Conservation (phyloP, 2,113 vertebrate species). For the Gulo gulo region DNA sequence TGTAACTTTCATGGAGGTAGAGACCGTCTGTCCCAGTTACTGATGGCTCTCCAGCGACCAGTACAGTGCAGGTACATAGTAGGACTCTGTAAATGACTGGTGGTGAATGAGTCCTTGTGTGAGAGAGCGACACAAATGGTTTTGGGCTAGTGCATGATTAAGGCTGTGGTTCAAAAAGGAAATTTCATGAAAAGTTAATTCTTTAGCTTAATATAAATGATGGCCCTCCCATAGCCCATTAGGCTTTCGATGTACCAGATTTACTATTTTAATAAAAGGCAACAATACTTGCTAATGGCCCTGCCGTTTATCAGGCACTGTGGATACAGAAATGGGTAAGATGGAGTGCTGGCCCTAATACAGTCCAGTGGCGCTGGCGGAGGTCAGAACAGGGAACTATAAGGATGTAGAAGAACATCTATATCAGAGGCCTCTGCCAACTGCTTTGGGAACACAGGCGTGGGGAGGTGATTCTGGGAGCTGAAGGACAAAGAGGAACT, state of each 20-base stretch:
- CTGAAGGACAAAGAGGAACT: not conserved
- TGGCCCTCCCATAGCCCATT: not conserved
- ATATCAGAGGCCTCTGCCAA: not conserved
- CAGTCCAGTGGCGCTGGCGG: not conserved
- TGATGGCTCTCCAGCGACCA: not conserved
- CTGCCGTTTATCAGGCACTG: not conserved
- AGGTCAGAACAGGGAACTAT: not conserved
- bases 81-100: not conserved
- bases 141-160: not conserved
- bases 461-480: not conserved
- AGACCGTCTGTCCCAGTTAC: not conserved
- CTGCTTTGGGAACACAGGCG: not conserved
- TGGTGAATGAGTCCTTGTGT: not conserved
- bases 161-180: not conserved
- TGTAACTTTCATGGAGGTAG: not conserved
- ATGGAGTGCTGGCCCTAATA: not conserved
- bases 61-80: not conserved
- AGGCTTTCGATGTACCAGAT: not conserved
- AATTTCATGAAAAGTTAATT: conserved; percentile 16
- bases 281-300: not conserved
- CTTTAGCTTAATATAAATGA: not conserved
- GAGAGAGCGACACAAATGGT: not conserved
- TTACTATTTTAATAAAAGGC: conserved; percentile 24
- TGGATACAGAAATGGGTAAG: not conserved
- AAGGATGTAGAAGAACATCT: not conserved